Conservation (phyloP, 1,140 invertebrate genomes). For the Lordiphosa clarofinis region DNA sequence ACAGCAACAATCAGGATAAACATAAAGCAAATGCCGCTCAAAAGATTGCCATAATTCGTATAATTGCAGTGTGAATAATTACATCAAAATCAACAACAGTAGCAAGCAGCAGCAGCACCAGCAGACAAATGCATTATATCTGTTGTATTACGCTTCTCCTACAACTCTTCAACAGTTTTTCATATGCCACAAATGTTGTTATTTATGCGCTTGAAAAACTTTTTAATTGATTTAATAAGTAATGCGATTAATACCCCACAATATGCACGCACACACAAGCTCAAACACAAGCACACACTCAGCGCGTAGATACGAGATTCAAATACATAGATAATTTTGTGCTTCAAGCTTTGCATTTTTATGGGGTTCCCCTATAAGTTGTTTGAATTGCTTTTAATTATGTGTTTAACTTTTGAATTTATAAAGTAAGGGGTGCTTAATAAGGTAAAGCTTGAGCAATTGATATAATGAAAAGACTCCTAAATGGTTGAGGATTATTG, state of each 20-base stretch:
- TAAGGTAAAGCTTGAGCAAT: slow-evolving; percentile 13
- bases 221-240: slow-evolving; percentile 78
- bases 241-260: slow-evolving; percentile 68
- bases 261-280: slow-evolving; percentile 33
- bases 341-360: slow-evolving; percentile 17
- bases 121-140: slow-evolving; percentile 46
- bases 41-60: slow-evolving; percentile 68
- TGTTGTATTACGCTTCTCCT: neutral
- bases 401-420: slow-evolving; percentile 66
- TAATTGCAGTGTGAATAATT: slow-evolving; percentile 76
- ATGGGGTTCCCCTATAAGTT: slow-evolving; percentile 15
- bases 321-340: slow-evolving; percentile 21
- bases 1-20: slow-evolving; percentile 45
- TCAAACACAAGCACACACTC: slow-evolving; percentile 2
- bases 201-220: slow-evolving; percentile 75
- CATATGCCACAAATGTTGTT: slow-evolving; percentile 63
- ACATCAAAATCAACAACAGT: slow-evolving; percentile 61
- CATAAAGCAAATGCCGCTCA: slow-evolving; percentile 59
- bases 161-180: slow-evolving; percentile 11
- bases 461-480: slow-evolving; percentile 38
- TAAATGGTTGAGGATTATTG: slow-evolving; percentile 41
- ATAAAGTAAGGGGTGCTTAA: slow-evolving; percentile 32
- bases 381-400: slow-evolving; percentile 70
- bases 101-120: slow-evolving; percentile 10
- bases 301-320: slow-evolving; percentile 16